These are phyloP conservation scores for Hoplodrina blanda DNA, from an alignment of 2,888 invertebrate species.

Conservation along the genomic window DNA sequence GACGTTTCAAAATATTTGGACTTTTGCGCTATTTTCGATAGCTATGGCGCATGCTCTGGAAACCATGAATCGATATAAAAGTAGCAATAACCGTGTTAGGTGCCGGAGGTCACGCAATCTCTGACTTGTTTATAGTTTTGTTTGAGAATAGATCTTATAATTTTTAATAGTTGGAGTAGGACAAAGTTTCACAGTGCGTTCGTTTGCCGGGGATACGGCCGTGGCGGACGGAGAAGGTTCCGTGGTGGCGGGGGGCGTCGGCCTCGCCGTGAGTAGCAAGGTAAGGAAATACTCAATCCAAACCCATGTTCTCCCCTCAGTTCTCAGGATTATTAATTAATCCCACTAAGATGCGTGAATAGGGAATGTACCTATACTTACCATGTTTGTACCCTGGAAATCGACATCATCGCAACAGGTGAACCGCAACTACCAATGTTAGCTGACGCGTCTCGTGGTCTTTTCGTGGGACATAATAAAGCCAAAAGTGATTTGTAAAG, in stretches of 20 bases:
- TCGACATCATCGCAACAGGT: conserved; percentile 7
- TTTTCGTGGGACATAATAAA: conserved; percentile 21
- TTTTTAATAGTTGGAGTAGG: conserved; percentile 58
- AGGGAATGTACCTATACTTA: neutral
- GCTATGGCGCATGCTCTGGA: conserved; percentile 63
- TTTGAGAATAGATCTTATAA: conserved; percentile 53
- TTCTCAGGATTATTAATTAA: conserved; percentile 32
- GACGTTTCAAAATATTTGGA: neutral
- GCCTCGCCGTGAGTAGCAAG: conserved; percentile 90
- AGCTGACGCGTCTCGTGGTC: neutral
- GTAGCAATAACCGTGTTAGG: conserved; percentile 45
- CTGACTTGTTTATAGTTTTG: conserved; percentile 48
- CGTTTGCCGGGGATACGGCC: conserved; percentile 76
- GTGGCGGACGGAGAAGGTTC: conserved; percentile 86
- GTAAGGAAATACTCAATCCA: conserved; percentile 64
- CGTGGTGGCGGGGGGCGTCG: conserved; percentile 85
- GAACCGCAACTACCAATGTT: neutral
- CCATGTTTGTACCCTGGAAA: conserved; percentile 6
- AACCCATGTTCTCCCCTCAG: conserved; percentile 25
- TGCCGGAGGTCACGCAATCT: conserved; percentile 65
- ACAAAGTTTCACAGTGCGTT: conserved; percentile 71
- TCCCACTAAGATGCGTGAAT: conserved; percentile 18
- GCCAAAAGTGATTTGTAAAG: too few species aligned
- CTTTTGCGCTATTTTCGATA: conserved; percentile 2
- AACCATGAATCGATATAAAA: conserved; percentile 62